Base-by-base conservation (phyloP, 2,888 invertebrate genomes). In the Laspeyria flexula region DNA sequence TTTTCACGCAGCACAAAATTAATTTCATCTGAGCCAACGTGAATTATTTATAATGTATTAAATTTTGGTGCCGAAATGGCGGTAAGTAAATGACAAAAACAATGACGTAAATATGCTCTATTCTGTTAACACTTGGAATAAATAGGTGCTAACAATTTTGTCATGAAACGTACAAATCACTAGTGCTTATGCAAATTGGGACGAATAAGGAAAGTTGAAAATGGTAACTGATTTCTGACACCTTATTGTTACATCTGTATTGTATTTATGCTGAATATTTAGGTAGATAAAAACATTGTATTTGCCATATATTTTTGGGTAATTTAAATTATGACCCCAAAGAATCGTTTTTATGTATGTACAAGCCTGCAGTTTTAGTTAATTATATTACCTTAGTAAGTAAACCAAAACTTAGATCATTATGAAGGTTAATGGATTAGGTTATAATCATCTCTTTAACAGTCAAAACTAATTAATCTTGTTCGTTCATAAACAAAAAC, bases 81-180 rank as follows among this genome's bases (percentile, higher is more conserved):
- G 45, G 39, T 15, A 11, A n/a, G 39, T 39, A 21, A 39, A 43
- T 52, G 48, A 59, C 55, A 59, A 61, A 55, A 72, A 70, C 68
- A 70, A 54, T 69, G 71, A 72, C 69, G 72, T 59, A 64, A 64
- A 57, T 42, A 46, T 46, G 51, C 35, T 50, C 33, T 31, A 52
- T 44, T 56, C 33, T 55, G 58, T 68, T 66, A 62, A 60, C 70
- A 60, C 60, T 55, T 60, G 12, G 31, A 50, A 55, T 55, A 65
- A 61, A 60, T 52, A 66, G 59, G 71, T 63, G 69, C 55, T 72
- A 74, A 73, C 49, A 31, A 58, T 52, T 61, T 39, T 30, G 25
- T 44, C 71, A 60, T 41, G 52, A 15, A 35, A 30, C 37, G 21
- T 46, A 47, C 41, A 48, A 50, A 58, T 58, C 58, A 61, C 46